These are phyloP conservation scores for Pteropus alecto DNA, from an alignment of 2,113 vertebrate genomes.

Conservation along the genomic window DNA sequence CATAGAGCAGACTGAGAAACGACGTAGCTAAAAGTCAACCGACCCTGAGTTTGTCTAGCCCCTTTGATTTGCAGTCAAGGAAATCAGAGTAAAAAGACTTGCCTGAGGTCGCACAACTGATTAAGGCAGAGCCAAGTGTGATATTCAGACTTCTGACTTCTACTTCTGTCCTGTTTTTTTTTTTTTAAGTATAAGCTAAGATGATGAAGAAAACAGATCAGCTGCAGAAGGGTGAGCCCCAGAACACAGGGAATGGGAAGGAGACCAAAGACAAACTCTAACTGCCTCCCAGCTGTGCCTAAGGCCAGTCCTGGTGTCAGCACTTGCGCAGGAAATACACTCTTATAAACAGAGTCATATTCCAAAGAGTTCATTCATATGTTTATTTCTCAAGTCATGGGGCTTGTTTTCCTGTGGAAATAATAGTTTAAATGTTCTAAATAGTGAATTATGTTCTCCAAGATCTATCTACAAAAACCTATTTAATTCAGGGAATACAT, in stretches of 20 bases:
- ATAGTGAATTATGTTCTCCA: neutral
- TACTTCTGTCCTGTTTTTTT: neutral
- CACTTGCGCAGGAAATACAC: constrained; percentile 37
- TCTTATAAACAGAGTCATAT: constrained; percentile 49
- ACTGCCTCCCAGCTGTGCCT: constrained; percentile 31
- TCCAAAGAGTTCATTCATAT: constrained; percentile 36
- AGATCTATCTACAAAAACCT: neutral
- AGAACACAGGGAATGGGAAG: neutral
- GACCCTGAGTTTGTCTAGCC: neutral
- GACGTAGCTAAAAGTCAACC: neutral
- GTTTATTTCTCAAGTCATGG: constrained; percentile 44
- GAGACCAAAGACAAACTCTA: neutral
- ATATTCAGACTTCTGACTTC: neutral
- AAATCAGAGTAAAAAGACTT: neutral
- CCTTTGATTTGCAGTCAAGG: neutral
- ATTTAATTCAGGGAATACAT: neutral
- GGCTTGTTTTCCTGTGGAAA: constrained; percentile 16
- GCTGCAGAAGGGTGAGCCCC: neutral
- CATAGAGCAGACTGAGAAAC: neutral
- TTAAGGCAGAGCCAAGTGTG: neutral
- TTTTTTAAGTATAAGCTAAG: neutral
- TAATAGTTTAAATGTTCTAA: constrained; percentile 33
- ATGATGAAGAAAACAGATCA: neutral
- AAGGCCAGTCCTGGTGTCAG: constrained; percentile 13
- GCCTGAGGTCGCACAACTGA: neutral